These are phyloP conservation scores for Luperina testacea DNA, from an alignment of 2,888 invertebrate species.

Conservation along the genomic window DNA sequence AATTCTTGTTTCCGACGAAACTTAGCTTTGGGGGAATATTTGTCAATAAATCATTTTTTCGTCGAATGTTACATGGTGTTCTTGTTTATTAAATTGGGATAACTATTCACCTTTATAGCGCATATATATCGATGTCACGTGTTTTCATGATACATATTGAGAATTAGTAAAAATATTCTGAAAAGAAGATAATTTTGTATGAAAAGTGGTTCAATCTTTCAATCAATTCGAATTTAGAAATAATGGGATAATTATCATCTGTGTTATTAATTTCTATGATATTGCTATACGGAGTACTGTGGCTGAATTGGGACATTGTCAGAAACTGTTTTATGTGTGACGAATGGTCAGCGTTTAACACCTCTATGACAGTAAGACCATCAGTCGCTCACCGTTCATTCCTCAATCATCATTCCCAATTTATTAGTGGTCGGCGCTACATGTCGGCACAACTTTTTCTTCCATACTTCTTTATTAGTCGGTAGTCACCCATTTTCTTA, in stretches of 20 bases:
- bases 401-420: not conserved
- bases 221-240: not conserved
- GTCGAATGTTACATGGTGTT: constrained; percentile 11
- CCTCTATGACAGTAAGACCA: no score
- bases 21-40: constrained; percentile 23
- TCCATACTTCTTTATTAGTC: not conserved
- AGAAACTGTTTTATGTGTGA: no score
- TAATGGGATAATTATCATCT: not conserved
- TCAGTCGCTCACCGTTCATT: not conserved
- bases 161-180: not conserved
- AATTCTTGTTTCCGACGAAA: constrained; percentile 39
- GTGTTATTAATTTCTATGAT: not conserved
- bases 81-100: constrained; percentile 44
- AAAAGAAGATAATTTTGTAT: constrained; percentile 16
- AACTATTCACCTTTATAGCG: constrained; percentile 20
- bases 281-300: not conserved
- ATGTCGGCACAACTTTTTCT: not conserved
- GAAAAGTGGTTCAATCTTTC: not conserved
- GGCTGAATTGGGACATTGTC: not conserved
- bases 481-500: not conserved
- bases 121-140: constrained; percentile 9
- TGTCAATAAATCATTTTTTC: constrained; percentile 44
- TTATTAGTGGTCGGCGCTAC: not conserved
- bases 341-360: not conserved
- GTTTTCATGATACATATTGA: not conserved